Base-by-base conservation (phyloP, 2,113 vertebrate genomes). In the Colinus virginianus region DNA sequence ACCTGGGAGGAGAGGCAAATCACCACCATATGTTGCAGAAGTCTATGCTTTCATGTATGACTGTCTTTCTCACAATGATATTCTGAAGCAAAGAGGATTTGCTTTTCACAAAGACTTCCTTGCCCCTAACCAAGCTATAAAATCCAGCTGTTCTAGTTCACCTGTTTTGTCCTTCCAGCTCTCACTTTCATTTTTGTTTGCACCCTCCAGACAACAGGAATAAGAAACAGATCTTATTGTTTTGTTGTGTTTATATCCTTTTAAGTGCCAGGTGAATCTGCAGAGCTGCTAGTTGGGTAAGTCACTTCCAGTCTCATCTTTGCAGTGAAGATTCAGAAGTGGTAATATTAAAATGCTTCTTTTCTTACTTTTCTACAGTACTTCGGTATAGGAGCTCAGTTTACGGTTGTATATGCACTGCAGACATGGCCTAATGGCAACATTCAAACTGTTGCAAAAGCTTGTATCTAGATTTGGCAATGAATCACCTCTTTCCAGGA, bases 391-490 rank as follows among this genome's bases (percentile, higher is more conserved):
- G n/a, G 17, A 13, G 32, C 75, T 84, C 61, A 17, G 32, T 84
- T 22, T 51, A 32, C 58, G 36, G 32, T 30, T 0, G 18, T 78
- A 34, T 76, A 59, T 21, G 20, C 18, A 2, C 78, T 90, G 26
- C 40, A 38, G 21, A n/a, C 2, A 0, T 25, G 7, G 59, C 90
- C 74, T 61, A 53, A 56, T n/a, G 48, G 49, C 49, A 85, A 3
- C 1, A 11, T 13, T 43, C 20, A 46, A 72, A 85, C 70, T 1
- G 48, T 1, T 84, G 48, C 68, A 91, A 67, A 59, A 83, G n/a
- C 6, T 89, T 45, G 7, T 38, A 48, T 21, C 48, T 94, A n/a
- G 90, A 56, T 74, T 90, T 96, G 94, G 94, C 95, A 75, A 20
- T 21, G 22, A 17, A 71, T 68, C 0, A 0, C 14, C 64, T 92